These are phyloP conservation scores for Drosophila punjabiensis DNA, from an alignment of 1,140 invertebrate genomes.

Conservation along the genomic window DNA sequence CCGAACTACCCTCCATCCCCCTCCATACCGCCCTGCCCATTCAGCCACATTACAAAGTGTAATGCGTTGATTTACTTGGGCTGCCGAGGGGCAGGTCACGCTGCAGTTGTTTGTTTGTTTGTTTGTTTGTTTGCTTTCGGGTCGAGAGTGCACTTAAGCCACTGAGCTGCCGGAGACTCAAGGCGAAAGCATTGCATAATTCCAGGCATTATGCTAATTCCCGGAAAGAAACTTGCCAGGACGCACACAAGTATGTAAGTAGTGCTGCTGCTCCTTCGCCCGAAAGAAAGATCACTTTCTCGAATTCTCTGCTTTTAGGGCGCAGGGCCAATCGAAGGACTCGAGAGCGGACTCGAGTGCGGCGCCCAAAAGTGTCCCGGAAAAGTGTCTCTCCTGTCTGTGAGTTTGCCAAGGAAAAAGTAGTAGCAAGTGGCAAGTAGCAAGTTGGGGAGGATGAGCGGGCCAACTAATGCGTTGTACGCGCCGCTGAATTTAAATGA, in stretches of 20 bases:
- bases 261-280: slow-evolving; percentile 54
- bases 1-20: not conserved
- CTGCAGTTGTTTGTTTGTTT: slow-evolving; percentile 54
- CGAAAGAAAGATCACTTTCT: slow-evolving; percentile 64
- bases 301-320: slow-evolving; percentile 71
- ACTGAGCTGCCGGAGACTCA: slow-evolving; percentile 43
- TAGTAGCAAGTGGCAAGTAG: slow-evolving; percentile 7
- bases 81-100: slow-evolving; percentile 21
- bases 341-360: slow-evolving; percentile 58
- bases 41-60: slow-evolving; percentile 67
- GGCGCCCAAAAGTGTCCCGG: slow-evolving; percentile 52
- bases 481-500: slow-evolving; percentile 85
- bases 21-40: not conserved
- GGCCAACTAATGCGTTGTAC: slow-evolving; percentile 83
- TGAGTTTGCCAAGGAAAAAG: slow-evolving; percentile 4
- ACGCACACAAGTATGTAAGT: slow-evolving; percentile 33
- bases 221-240: slow-evolving; percentile 62
- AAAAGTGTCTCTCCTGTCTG: slow-evolving; percentile 45
- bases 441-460: slow-evolving; percentile 31
- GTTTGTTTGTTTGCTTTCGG: slow-evolving; percentile 51
- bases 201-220: slow-evolving; percentile 81
- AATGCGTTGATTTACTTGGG: slow-evolving; percentile 76
- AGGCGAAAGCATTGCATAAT: slow-evolving; percentile 73
- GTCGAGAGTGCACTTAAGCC: slow-evolving; percentile 73
- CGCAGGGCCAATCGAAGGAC: slow-evolving; percentile 69